These are phyloP conservation scores for Epizoanthus illoricatus DNA, from an alignment of 92 coral and sea anemone genomes.

Conservation along the genomic window DNA sequence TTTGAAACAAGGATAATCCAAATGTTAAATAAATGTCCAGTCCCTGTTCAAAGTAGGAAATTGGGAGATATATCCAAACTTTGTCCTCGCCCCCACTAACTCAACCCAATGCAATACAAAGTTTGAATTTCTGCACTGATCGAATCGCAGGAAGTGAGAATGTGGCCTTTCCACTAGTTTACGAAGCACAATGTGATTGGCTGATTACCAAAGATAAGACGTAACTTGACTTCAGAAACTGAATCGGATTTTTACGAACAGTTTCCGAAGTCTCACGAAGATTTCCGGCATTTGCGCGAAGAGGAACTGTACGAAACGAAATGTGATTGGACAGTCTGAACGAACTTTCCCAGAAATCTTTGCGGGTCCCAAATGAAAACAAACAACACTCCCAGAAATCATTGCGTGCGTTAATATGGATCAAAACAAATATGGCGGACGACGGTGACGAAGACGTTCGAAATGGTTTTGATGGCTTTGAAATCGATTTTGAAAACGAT, in stretches of 20 bases:
- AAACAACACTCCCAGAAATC: slow-evolving; percentile 24
- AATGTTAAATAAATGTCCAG: neutral
- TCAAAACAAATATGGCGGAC: slow-evolving; percentile 90
- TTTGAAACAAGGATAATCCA: neutral
- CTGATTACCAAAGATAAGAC: slow-evolving; percentile 8
- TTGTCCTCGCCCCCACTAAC: neutral
- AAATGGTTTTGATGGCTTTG: slow-evolving; percentile 86
- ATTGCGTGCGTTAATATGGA: slow-evolving; percentile 28
- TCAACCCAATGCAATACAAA: slow-evolving; percentile 13
- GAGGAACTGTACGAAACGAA: slow-evolving; percentile 62
- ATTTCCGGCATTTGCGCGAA: neutral
- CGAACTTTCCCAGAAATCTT: slow-evolving; percentile 19
- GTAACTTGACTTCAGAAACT: neutral
- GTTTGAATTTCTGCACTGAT: slow-evolving; percentile 4
- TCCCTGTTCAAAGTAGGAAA: neutral
- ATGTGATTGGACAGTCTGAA: slow-evolving; percentile 62
- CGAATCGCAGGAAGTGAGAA: slow-evolving; percentile 20
- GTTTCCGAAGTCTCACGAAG: slow-evolving; percentile 9
- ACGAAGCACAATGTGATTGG: slow-evolving; percentile 43
- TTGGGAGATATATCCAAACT: slow-evolving; percentile 14
- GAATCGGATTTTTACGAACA: slow-evolving; percentile 5
- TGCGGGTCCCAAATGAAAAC: slow-evolving; percentile 23
- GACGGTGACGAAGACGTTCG: slow-evolving; percentile 74
- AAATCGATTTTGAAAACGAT: slow-evolving; percentile 60
- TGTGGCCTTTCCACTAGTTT: slow-evolving; percentile 21